These are phyloP conservation scores for Ctenopoma multispine DNA, from an alignment of 2,797 vertebrate species.

Conservation along the genomic window DNA sequence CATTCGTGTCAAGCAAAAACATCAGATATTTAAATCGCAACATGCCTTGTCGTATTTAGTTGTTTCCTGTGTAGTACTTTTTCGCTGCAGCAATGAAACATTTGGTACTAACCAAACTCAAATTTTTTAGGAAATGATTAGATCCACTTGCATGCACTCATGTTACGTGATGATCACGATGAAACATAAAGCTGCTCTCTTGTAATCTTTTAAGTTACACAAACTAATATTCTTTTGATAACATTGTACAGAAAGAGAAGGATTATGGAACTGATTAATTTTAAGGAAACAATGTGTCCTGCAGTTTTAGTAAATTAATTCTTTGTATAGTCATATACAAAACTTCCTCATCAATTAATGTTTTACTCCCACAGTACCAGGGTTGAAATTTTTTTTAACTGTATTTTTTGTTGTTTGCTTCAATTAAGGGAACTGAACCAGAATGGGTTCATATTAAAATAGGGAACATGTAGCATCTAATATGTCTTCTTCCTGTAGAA, in stretches of 20 bases:
- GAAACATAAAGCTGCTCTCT: background rate
- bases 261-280: background rate
- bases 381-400: background rate
- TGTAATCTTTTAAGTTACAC: background rate
- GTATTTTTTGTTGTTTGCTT: background rate
- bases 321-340: background rate
- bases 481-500: background rate
- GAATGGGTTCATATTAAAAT: background rate
- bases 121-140: background rate
- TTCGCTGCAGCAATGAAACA: background rate
- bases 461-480: background rate
- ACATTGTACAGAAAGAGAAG: background rate
- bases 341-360: background rate
- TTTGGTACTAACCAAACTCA: background rate
- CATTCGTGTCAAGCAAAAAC: background rate
- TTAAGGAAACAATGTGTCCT: constrained; percentile 11
- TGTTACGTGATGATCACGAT: background rate
- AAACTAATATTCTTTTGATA: background rate
- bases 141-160: background rate
- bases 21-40: background rate
- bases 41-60: background rate
- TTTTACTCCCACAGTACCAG: background rate
- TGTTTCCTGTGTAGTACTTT: background rate
- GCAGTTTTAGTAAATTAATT: background rate
- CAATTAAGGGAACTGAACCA: background rate